phyloP scores from a whole-genome alignment of 2,888 invertebrate species.

The Fissipunctia ypsillon region DNA sequence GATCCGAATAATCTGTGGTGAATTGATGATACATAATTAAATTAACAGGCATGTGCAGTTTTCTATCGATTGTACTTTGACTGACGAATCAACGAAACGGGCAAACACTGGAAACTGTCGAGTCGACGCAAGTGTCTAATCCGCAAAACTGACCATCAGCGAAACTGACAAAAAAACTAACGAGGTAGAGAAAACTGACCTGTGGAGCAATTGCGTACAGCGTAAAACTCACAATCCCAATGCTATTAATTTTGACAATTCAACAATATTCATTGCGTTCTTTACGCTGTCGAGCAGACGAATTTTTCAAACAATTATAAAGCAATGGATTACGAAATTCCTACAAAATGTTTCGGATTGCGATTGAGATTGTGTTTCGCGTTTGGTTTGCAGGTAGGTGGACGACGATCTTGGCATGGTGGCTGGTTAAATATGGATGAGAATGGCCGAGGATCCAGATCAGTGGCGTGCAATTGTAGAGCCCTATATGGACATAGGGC shows the following conservation, averaged over 20 bases:
- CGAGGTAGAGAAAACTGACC: no score
- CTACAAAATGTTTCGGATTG: no score
- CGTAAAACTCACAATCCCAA: not conserved
- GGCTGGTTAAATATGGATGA: not conserved
- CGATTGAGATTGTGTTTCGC: not conserved
- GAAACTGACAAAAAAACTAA: no score
- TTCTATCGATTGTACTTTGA: no score
- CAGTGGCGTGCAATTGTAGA: not conserved
- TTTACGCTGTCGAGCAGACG: not conserved
- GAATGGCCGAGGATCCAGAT: not conserved
- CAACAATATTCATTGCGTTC: no score
- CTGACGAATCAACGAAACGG: no score
- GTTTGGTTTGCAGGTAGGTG: not conserved
- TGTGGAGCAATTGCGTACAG: no score
- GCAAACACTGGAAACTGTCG: no score
- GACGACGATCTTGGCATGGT: not conserved
- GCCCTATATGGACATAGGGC: not conserved
- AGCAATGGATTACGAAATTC: not conserved
- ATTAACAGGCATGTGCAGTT: no score
- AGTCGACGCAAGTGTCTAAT: no score
- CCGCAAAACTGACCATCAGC: no score
- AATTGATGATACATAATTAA: not conserved
- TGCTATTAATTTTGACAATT: not conserved
- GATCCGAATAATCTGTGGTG: not conserved
- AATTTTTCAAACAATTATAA: not conserved